These are phyloP conservation scores for Acanthococcus lagerstroemiae DNA, from an alignment of 2,888 invertebrate species.

Conservation along the genomic window DNA sequence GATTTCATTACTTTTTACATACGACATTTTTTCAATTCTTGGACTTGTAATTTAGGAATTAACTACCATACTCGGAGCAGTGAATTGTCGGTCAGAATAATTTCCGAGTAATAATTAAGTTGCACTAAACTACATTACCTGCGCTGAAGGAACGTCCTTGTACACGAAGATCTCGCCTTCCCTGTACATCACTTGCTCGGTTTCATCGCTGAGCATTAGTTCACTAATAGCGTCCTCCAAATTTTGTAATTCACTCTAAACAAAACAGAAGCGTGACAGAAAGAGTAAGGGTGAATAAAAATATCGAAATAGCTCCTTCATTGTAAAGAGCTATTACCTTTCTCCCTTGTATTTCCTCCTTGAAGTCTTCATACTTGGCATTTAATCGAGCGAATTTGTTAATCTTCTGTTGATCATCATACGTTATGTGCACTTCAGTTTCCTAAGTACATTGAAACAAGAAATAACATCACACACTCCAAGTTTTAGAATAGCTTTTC, in stretches of 20 bases:
- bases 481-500: too few relatives aligned
- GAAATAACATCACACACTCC: too few relatives aligned
- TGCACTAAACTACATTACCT: conserved; percentile 53
- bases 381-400: conserved; percentile 92
- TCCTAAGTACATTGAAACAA: too few relatives aligned
- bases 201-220: conserved; percentile 57
- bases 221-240: conserved; percentile 88
- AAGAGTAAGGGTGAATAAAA: neutral
- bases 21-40: too few relatives aligned
- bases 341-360: conserved; percentile 74
- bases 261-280: conserved; percentile 31
- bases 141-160: conserved; percentile 53
- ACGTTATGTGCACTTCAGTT: conserved; percentile 86
- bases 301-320: neutral
- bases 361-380: conserved; percentile 80
- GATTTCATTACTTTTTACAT: too few relatives aligned
- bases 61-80: too few relatives aligned
- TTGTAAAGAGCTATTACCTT: conserved; percentile 46
- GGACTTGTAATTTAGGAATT: too few relatives aligned
- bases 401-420: conserved; percentile 94
- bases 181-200: conserved; percentile 66
- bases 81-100: too few relatives aligned
- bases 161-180: conserved; percentile 84
- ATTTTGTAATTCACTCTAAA: conserved; percentile 76
- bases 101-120: too few relatives aligned